Conservation (phyloP, 2,888 invertebrate species). For the Ornithoptera priamus region DNA sequence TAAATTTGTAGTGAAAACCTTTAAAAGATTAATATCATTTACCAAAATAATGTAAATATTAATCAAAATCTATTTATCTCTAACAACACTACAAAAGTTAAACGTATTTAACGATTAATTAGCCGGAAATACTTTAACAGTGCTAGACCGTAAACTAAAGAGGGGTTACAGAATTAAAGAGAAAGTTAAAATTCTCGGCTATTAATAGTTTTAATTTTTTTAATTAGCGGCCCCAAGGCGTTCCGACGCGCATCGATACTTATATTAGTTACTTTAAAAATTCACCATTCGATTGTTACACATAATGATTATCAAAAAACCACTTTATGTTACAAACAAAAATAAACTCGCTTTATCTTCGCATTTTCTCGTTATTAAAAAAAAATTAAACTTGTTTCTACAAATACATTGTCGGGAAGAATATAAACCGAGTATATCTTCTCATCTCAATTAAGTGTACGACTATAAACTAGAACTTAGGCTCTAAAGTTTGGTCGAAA, state of each 20-base stretch:
- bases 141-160: neutral
- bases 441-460: conserved; percentile 25
- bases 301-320: conserved; percentile 36
- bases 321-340: conserved; percentile 33
- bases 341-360: conserved; percentile 23
- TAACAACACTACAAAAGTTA: neutral
- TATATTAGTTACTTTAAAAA: conserved; percentile 34
- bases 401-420: conserved; percentile 1
- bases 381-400: neutral
- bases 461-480: conserved; percentile 49
- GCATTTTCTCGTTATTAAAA: neutral
- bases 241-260: conserved; percentile 47
- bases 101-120: conserved; percentile 1
- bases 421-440: conserved; percentile 26
- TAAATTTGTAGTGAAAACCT: no score
- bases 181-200: conserved; percentile 55
- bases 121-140: conserved; percentile 1
- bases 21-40: no score
- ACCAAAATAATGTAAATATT: no score
- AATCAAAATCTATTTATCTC: neutral
- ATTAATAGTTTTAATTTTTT: conserved; percentile 66
- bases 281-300: conserved; percentile 30
- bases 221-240: conserved; percentile 64
- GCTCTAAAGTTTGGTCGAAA: conserved; percentile 72
- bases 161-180: conserved; percentile 37